phyloP scores from a whole-genome alignment of 2,888 invertebrate species.

The Clusia tigrina region DNA sequence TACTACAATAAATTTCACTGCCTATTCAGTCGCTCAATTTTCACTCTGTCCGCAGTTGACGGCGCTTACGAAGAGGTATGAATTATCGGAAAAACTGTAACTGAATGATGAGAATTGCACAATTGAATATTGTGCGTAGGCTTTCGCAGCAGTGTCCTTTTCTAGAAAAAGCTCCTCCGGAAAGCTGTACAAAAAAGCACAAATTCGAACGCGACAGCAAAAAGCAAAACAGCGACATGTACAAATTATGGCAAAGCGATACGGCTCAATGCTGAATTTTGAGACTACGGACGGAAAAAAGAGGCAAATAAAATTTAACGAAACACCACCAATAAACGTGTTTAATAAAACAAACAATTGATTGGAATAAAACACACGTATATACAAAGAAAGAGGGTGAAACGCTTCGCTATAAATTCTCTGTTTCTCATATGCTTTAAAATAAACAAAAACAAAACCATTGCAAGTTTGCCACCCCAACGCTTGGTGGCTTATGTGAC shows the following conservation, averaged over 20 bases:
- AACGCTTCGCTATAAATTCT: too few species aligned
- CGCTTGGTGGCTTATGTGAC: constrained; percentile 25
- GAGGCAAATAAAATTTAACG: too few species aligned
- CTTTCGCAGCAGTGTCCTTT: constrained; percentile 5
- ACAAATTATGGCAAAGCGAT: too few species aligned
- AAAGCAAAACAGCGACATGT: too few species aligned
- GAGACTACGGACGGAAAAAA: too few species aligned
- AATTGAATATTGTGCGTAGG: constrained; percentile 21
- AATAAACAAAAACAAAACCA: constrained; percentile 11
- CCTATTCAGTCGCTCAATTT: constrained; percentile 6
- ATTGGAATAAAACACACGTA: too few species aligned
- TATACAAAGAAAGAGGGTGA: too few species aligned
- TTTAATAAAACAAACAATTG: too few species aligned
- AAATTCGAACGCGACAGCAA: background rate
- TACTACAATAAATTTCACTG: constrained; percentile 3
- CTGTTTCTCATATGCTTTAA: background rate
- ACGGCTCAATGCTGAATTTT: too few species aligned
- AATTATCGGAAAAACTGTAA: constrained; percentile 59
- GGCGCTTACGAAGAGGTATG: constrained; percentile 48
- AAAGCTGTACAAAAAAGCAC: constrained; percentile 7
- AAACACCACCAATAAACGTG: too few species aligned
- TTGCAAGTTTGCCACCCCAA: constrained; percentile 23
- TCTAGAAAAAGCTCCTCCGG: background rate
- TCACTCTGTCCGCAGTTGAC: constrained; percentile 4
- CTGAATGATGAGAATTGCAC: constrained; percentile 57